Evolutionary conservation across 53 echinoderm and acorn worm species (phyloP), one percentile per base, ranked within the genome.

Genomic region (Temnopleurus reevesii): DNA sequence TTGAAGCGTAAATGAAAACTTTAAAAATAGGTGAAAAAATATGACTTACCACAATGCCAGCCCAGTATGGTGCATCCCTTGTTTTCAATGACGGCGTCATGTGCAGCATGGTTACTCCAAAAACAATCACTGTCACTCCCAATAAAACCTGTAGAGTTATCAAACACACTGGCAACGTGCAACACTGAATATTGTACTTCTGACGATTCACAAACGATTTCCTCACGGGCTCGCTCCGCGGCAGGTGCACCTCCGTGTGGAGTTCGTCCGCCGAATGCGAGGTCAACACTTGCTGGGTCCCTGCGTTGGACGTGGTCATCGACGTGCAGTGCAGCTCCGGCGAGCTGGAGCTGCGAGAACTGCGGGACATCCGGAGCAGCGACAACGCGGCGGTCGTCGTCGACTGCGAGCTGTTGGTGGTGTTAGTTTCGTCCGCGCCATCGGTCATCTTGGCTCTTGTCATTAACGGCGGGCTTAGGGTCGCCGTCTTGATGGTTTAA

Each of bases 1-100:
- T n/a, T n/a, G n/a, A n/a, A n/a, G n/a, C n/a, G n/a, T n/a, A n/a
- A n/a, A n/a, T n/a, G n/a, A n/a, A n/a, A n/a, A n/a, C n/a, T n/a
- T n/a, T n/a, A n/a, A n/a, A n/a, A n/a, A n/a, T n/a, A n/a, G n/a
- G n/a, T n/a, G n/a, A n/a, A n/a, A n/a, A 71, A 71, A 12, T 6
- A 23, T 49, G 3, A 96, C 99, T 96, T 86, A 99, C 99, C 96
- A 94, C 91, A 81, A 96, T 85, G 41, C 99, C 99, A 29, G 99
- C 95, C 99, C 99, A 99, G 87, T 96, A 96, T 1, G 99, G 99
- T 27, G 99, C 95, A 92, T 99, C 99, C 57, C 99, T 92, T 29
- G 90, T 92, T 90, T 92, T 94, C n/a, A 99, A 79, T 6, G 99
- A 99, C 12, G 99, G 96, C 33, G 96, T 93, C 95, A 99, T 99